Conservation (phyloP, 2,888 invertebrate genomes). For the Tridacna gigas region DNA sequence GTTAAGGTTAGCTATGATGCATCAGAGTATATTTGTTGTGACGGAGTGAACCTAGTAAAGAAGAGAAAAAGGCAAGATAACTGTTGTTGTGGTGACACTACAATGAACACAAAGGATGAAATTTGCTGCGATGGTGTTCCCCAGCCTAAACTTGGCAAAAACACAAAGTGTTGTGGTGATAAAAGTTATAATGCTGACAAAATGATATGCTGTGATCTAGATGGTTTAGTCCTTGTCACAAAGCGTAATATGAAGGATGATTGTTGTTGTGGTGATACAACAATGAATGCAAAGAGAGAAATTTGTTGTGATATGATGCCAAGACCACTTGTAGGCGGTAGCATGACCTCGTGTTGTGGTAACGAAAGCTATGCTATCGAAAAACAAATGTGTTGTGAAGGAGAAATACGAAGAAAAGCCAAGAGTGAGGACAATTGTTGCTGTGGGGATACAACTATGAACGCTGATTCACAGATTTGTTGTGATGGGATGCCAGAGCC, state of each 20-base stretch:
- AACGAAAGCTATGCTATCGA: conserved; percentile 42
- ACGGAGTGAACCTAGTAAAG: conserved; percentile 31
- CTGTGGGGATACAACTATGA: conserved; percentile 49
- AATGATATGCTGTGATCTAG: conserved; percentile 45
- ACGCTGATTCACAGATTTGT: conserved; percentile 40
- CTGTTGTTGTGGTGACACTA: conserved; percentile 58
- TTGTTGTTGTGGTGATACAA: conserved; percentile 52
- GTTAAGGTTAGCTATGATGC: conserved; percentile 38
- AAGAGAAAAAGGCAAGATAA: conserved; percentile 51
- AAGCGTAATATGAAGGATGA: conserved; percentile 48
- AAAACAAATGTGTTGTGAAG: conserved; percentile 53
- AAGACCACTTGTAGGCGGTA: conserved; percentile 49
- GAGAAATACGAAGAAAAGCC: conserved; percentile 37
- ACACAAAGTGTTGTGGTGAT: conserved; percentile 50
- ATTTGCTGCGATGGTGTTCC: conserved; percentile 57
- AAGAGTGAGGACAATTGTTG: conserved; percentile 48
- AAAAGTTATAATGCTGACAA: conserved; percentile 48
- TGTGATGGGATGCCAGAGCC: conserved; percentile 52
- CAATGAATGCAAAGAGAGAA: conserved; percentile 45
- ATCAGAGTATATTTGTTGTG: conserved; percentile 48
- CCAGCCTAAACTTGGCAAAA: conserved; percentile 37
- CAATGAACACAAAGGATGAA: conserved; percentile 51
- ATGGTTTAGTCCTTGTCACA: conserved; percentile 25
- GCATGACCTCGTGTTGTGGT: conserved; percentile 54
- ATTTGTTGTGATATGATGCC: conserved; percentile 55